phyloP scores from a whole-genome alignment of 2,888 invertebrate species.

The Euzetes globulus region DNA sequence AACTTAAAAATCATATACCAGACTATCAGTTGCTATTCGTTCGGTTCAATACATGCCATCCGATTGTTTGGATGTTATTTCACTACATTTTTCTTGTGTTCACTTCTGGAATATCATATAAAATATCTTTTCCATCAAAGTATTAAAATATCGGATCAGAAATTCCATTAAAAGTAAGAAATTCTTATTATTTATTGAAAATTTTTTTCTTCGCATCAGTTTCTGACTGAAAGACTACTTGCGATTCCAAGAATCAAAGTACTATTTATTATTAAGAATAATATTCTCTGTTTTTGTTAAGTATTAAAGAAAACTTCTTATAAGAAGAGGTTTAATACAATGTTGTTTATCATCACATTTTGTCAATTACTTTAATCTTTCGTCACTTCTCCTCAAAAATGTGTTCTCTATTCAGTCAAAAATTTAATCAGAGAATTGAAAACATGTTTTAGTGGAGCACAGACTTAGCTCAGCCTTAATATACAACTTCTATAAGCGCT shows the following conservation, averaged over 20 bases:
- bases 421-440: slow-evolving; percentile 3
- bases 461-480: not conserved
- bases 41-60: slow-evolving; percentile 3
- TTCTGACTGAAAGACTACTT: not conserved
- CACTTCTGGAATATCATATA: not conserved
- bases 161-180: not conserved
- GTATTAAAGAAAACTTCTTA: not conserved
- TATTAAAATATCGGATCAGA: not conserved
- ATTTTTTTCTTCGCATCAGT: not conserved
- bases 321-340: not conserved
- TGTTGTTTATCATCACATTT: not conserved
- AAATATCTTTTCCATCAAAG: not conserved
- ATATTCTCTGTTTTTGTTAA: not conserved
- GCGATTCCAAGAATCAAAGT: no score
- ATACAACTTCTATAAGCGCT: not conserved
- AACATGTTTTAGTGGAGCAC: slow-evolving; percentile 5
- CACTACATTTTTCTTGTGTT: not conserved
- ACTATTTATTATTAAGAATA: no score
- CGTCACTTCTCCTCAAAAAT: not conserved
- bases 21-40: not conserved
- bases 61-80: not conserved
- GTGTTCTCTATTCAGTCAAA: not conserved
- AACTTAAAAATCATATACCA: slow-evolving; percentile 18
- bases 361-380: slow-evolving; percentile 14
- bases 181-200: not conserved